phyloP scores from a whole-genome alignment of 2,888 invertebrate species.

The Cacoxenus indagator region DNA sequence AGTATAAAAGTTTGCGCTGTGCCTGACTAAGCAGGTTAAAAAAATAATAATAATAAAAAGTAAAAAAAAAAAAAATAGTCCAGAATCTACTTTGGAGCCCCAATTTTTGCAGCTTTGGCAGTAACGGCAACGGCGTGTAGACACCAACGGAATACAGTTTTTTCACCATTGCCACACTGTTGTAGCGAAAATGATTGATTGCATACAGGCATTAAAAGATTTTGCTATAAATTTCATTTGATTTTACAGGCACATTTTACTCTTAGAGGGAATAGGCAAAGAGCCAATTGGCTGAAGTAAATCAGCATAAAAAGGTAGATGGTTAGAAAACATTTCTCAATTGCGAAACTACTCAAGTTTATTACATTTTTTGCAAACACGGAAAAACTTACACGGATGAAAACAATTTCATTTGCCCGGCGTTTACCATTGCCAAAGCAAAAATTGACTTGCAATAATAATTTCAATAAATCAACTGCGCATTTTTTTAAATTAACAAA shows the following conservation, averaged over 20 bases:
- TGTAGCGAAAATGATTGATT: not conserved
- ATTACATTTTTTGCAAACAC: not conserved
- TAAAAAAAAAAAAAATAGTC: too few species aligned
- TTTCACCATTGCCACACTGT: not conserved
- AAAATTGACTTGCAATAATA: constrained; percentile 43
- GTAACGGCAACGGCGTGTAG: too few species aligned
- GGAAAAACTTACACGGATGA: not conserved
- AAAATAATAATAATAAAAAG: too few species aligned
- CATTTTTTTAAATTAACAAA: constrained; percentile 34
- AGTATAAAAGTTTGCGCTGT: too few species aligned
- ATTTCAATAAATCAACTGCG: constrained; percentile 59
- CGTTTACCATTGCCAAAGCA: too few species aligned
- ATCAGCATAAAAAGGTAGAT: not conserved
- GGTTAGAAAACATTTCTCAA: not conserved
- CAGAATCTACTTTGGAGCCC: too few species aligned
- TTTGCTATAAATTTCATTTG: not conserved
- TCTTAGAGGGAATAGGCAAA: not conserved
- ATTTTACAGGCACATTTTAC: not conserved
- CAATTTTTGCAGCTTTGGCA: too few species aligned
- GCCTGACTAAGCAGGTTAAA: too few species aligned
- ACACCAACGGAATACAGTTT: not conserved
- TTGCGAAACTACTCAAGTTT: not conserved
- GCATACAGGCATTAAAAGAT: not conserved
- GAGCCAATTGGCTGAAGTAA: not conserved
- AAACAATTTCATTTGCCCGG: constrained; percentile 12